Percentiles rank a stretch among this genome's conserved stretches.
Evolutionary conservation across 2,888 invertebrate species (phyloP).

Genomic region (Hartigia nigra): DNA sequence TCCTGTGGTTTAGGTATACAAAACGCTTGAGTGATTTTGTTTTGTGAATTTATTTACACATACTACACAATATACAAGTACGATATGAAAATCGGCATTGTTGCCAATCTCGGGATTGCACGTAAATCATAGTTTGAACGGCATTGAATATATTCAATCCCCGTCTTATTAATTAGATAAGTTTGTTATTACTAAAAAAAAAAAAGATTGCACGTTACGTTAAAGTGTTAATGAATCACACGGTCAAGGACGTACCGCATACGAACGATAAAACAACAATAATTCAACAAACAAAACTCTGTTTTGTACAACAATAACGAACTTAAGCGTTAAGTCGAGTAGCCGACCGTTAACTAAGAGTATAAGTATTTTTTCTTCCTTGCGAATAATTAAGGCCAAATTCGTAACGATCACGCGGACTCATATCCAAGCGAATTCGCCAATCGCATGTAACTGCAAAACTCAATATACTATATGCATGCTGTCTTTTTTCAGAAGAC

Average conservation of each 20-base stretch:
- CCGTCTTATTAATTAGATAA: neutral
- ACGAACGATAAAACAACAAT: slow-evolving; percentile 21
- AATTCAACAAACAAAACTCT: slow-evolving; percentile 20
- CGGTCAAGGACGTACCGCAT: slow-evolving; percentile 9
- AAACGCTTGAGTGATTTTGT: slow-evolving; percentile 4
- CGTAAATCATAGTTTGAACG: slow-evolving; percentile 16
- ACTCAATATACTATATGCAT: neutral
- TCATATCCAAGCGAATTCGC: neutral
- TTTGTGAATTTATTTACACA: slow-evolving; percentile 45
- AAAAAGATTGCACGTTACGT: slow-evolving; percentile 15
- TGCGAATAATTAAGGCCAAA: neutral
- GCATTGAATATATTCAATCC: neutral
- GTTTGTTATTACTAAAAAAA: slow-evolving; percentile 19
- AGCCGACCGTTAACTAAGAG: neutral
- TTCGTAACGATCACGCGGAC: neutral
- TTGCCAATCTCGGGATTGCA: slow-evolving; percentile 21
- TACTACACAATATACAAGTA: slow-evolving; percentile 45
- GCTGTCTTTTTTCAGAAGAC: neutral
- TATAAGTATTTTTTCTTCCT: neutral
- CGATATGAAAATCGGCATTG: slow-evolving; percentile 25
- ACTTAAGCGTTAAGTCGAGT: neutral
- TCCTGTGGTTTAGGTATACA: neutral
- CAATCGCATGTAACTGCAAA: neutral
- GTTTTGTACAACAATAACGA: slow-evolving; percentile 22
- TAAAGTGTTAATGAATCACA: slow-evolving; percentile 16